A percentile compares a stretch with the other conserved stretches of the same genome.
phyloP scores from a whole-genome alignment of 92 coral and sea anemone species.

The Isaurus tuberculatus region DNA sequence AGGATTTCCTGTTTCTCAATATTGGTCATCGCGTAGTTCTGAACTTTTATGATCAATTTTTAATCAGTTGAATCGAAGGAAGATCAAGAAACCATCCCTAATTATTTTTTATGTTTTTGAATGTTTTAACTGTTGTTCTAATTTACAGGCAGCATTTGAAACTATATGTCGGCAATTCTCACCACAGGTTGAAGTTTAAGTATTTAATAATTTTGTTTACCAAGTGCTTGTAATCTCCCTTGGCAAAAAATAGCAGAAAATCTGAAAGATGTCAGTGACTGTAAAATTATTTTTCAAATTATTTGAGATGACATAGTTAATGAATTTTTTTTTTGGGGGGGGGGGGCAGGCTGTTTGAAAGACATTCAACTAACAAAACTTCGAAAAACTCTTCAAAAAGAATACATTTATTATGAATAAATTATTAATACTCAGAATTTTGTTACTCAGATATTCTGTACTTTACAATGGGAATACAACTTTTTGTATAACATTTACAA shows the following conservation, averaged over 20 bases:
- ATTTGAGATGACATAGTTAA: too few relatives aligned
- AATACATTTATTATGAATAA: neutral
- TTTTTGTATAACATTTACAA: too few relatives aligned
- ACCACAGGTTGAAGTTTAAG: neutral
- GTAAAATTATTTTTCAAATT: too few relatives aligned
- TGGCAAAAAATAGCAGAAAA: too few relatives aligned
- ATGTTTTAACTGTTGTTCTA: neutral
- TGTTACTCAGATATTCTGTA: too few relatives aligned
- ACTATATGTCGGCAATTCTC: neutral
- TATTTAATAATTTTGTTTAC: neutral
- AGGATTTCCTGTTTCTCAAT: neutral
- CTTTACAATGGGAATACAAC: too few relatives aligned
- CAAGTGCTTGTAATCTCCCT: neutral
- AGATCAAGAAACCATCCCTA: slow-evolving; percentile 22
- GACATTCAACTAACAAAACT: too few relatives aligned
- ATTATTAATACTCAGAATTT: neutral
- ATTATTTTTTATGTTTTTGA: neutral
- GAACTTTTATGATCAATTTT: slow-evolving; percentile 26
- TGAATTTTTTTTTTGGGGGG: too few relatives aligned
- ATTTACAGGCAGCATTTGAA: neutral
- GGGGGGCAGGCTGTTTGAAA: too few relatives aligned
- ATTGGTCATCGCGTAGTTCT: neutral
- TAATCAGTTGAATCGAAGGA: slow-evolving; percentile 24
- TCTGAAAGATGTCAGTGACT: neutral
- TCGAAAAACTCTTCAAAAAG: neutral